Evolutionary conservation across 2,888 invertebrate species (phyloP).

Genomic region (Panopea generosa): DNA sequence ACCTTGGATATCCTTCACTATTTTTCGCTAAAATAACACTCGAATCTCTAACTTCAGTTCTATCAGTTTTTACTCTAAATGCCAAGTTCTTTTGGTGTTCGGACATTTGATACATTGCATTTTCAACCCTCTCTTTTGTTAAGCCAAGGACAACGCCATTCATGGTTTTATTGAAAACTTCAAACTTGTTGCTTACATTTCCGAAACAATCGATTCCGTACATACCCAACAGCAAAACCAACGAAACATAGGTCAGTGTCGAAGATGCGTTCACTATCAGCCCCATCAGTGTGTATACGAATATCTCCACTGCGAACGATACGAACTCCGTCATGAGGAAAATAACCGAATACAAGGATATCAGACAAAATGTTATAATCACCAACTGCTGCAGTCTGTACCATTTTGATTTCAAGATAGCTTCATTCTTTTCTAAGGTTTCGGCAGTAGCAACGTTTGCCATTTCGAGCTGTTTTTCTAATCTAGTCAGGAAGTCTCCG

Average conservation of each 20-base stretch:
- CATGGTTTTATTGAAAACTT: constrained; percentile 78
- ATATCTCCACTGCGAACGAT: constrained; percentile 80
- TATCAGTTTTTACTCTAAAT: constrained; percentile 70
- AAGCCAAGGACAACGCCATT: constrained; percentile 65
- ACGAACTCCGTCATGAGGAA: constrained; percentile 78
- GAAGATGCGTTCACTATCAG: constrained; percentile 79
- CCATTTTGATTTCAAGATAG: constrained; percentile 21
- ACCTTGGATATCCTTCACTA: constrained; percentile 39
- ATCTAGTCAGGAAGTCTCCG: constrained; percentile 5
- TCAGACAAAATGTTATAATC: constrained; percentile 67
- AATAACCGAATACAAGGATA: constrained; percentile 74
- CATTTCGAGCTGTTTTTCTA: constrained; percentile 32
- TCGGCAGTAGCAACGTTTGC: constrained; percentile 51
- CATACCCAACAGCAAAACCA: constrained; percentile 74
- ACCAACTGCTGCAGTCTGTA: constrained; percentile 58
- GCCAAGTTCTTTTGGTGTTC: constrained; percentile 74
- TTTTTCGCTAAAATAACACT: constrained; percentile 31
- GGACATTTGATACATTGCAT: constrained; percentile 17
- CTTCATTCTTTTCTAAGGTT: constrained; percentile 51
- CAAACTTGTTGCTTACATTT: constrained; percentile 76
- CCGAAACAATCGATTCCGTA: constrained; percentile 79
- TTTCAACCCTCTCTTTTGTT: constrained; percentile 54
- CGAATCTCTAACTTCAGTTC: constrained; percentile 46
- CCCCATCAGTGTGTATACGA: constrained; percentile 80
- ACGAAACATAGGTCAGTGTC: constrained; percentile 75